Conservation (phyloP, 2,888 invertebrate species). For the Coelogynopora nodosa region DNA sequence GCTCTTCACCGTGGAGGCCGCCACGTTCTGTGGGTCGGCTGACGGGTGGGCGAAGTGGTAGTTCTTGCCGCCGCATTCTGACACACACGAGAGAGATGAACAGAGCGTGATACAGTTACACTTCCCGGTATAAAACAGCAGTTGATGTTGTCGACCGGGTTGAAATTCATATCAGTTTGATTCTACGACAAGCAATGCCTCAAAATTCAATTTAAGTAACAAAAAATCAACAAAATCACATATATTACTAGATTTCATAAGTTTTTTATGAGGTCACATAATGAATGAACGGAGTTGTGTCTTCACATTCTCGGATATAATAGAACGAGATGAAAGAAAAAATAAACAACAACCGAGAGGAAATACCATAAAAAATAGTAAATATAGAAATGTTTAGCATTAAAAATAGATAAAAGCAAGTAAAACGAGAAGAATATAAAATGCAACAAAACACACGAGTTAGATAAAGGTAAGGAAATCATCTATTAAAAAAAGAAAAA, state of each 20-base stretch:
- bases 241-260: too few species aligned
- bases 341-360: too few species aligned
- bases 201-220: neutral
- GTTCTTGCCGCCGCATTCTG: slow-evolving; percentile 98
- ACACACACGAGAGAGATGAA: neutral
- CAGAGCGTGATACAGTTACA: neutral
- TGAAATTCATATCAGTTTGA: neutral
- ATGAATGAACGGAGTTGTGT: too few species aligned
- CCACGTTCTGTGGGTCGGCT: slow-evolving; percentile 78
- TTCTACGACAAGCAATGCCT: neutral
- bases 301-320: too few species aligned
- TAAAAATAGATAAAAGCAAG: neutral
- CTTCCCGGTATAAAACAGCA: too few species aligned
- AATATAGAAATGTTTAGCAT: neutral
- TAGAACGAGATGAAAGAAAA: too few species aligned
- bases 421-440: too few species aligned
- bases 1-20: slow-evolving; percentile 78
- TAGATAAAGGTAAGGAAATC: too few species aligned
- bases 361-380: neutral
- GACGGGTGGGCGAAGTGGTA: slow-evolving; percentile 91
- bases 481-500: too few species aligned
- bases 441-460: too few species aligned
- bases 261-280: too few species aligned
- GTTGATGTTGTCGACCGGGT: neutral
- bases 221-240: too few species aligned